A percentile compares a stretch with the other conserved stretches of the same genome.
phyloP scores from a whole-genome alignment of 2,797 vertebrate genomes.

The Enteromius viviparus region DNA sequence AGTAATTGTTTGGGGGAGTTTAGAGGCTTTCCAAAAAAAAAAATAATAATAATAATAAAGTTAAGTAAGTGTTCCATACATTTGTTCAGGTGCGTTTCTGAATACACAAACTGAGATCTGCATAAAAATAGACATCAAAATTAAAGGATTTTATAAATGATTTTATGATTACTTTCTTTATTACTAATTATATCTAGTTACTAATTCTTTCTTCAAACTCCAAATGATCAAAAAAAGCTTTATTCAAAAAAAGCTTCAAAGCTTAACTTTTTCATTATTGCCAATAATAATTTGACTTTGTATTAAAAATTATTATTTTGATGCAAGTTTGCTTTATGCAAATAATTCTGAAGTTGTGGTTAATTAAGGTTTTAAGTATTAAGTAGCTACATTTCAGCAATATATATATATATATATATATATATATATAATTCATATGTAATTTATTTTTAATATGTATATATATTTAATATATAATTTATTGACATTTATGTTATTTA shows the following conservation, averaged over 20 bases:
- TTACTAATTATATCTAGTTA: neutral
- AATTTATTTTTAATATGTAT: too few relatives aligned
- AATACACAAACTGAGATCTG: neutral
- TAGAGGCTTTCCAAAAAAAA: neutral
- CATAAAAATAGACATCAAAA: neutral
- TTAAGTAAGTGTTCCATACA: too few relatives aligned
- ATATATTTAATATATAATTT: neutral
- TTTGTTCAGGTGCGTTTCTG: neutral
- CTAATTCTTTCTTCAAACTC: neutral
- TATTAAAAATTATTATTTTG: neutral
- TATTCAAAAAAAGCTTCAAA: too few relatives aligned
- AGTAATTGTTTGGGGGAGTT: slow-evolving; percentile 12
- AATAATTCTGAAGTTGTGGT: neutral
- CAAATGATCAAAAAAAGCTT: neutral
- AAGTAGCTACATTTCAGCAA: too few relatives aligned
- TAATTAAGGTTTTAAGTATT: neutral
- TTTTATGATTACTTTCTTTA: neutral
- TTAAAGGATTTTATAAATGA: neutral
- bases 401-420: too few relatives aligned
- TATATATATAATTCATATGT: too few relatives aligned
- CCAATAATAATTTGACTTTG: neutral
- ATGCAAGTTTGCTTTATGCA: neutral
- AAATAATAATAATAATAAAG: too few relatives aligned
- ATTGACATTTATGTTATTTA: neutral
- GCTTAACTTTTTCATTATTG: neutral